A percentile compares a stretch with the other conserved stretches of the same genome.
These are phyloP conservation scores for Petrocephalus microphthalmus DNA, from an alignment of 2,113 vertebrate genomes.

Conservation along the genomic window DNA sequence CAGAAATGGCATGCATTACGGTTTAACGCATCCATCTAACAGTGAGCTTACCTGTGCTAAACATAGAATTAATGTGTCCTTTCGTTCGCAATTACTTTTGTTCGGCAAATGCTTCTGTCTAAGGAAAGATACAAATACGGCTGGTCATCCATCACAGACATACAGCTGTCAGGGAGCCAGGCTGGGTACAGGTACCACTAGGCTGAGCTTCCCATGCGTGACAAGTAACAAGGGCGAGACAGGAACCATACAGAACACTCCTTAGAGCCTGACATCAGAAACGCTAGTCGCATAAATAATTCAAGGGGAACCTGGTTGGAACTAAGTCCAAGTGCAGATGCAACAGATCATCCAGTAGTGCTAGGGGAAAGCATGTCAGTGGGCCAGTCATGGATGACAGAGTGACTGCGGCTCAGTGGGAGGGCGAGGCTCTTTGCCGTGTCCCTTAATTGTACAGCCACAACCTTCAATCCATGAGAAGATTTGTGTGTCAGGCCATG, in stretches of 20 bases:
- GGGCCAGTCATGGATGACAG: not conserved
- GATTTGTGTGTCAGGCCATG: not conserved
- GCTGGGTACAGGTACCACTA: not conserved
- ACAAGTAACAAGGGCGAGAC: not conserved
- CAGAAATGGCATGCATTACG: not conserved
- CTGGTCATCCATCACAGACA: not conserved
- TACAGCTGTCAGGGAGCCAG: not conserved
- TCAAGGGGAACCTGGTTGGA: not conserved
- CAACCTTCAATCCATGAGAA: not conserved
- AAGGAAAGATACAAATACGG: not conserved
- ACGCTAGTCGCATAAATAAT: not conserved
- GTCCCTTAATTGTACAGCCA: not conserved
- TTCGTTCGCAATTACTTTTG: not conserved
- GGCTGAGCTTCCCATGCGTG: not conserved
- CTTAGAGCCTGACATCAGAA: not conserved
- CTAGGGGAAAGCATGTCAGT: not conserved
- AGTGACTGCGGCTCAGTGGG: not conserved
- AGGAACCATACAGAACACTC: not conserved
- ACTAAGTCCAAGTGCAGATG: not conserved
- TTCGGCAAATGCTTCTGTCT: not conserved
- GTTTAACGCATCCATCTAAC: not conserved
- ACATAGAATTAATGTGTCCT: not conserved
- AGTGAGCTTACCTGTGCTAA: not conserved
- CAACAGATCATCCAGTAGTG: not conserved
- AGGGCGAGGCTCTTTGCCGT: not conserved